Evolutionary conservation across 2,797 vertebrate genomes (phyloP).

Genomic region (Cottoperca gobio): DNA sequence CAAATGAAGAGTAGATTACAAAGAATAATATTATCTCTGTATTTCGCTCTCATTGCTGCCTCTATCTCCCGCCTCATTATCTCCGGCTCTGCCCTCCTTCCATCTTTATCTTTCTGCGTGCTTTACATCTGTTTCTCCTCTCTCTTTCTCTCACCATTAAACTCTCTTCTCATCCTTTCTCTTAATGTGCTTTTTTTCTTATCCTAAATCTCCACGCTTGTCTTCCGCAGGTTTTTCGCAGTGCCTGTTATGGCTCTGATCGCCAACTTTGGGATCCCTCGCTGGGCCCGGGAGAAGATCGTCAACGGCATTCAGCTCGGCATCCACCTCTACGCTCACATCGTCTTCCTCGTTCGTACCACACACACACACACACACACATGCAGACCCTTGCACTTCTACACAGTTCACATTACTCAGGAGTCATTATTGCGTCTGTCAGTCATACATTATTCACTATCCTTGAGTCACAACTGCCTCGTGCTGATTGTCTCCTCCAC

Average conservation of each 20-base stretch:
- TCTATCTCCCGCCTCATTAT: slow-evolving; percentile 69
- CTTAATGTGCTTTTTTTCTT: slow-evolving; percentile 30
- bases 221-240: slow-evolving; percentile 89
- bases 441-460: slow-evolving; percentile 69
- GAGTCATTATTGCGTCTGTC: slow-evolving; percentile 58
- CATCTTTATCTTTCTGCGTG: slow-evolving; percentile 46
- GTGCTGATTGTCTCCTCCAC: slow-evolving; percentile 69
- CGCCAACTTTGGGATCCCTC: slow-evolving; percentile 94
- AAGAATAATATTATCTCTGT: slow-evolving; percentile 69
- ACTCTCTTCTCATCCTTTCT: slow-evolving; percentile 38
- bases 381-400: slow-evolving; percentile 28
- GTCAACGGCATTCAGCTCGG: slow-evolving; percentile 95
- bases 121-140: slow-evolving; percentile 44
- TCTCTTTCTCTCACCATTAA: slow-evolving; percentile 31
- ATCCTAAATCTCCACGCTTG: slow-evolving; percentile 39
- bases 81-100: slow-evolving; percentile 37
- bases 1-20: slow-evolving; percentile 69
- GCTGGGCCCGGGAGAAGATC: slow-evolving; percentile 96
- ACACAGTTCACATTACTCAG: slow-evolving; percentile 51
- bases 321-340: slow-evolving; percentile 93
- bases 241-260: slow-evolving; percentile 94
- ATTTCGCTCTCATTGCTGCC: slow-evolving; percentile 46
- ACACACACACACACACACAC: slow-evolving; percentile 9
- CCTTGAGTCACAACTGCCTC: slow-evolving; percentile 55
- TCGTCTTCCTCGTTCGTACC: slow-evolving; percentile 90